Evolutionary conservation across 2,888 invertebrate species (phyloP), one percentile per base, ranked within the genome.

Genomic region (Dorcus parallelipipedus): DNA sequence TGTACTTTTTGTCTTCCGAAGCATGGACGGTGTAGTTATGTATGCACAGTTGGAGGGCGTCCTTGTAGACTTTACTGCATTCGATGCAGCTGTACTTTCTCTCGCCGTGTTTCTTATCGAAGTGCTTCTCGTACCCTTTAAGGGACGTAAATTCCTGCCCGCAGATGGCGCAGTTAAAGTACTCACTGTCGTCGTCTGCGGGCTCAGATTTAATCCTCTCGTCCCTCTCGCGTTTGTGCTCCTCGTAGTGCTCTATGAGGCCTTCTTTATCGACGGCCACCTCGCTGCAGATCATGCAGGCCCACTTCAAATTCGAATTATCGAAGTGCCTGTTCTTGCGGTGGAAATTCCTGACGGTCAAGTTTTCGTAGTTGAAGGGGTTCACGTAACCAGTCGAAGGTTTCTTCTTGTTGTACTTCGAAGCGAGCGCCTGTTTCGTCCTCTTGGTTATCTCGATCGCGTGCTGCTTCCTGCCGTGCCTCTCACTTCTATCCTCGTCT

Each of bases 61-160:
- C 69, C 53, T 68, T 69, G 53, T 71, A 73, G 0, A 69, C 84
- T 70, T 85, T 84, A 2, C 80, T 79, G 74, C 86, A 86, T 64
- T 83, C 76, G 59, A 75, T 78, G 72, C 86, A 86, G 56, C 76
- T 78, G 76, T 84, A 86, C 0, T 86, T 86, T 63, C 83, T 78
- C 64, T 84, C 83, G 38, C 86, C 86, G 26, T 70, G 67, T 38
- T 66, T 61, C 7, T 63, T 64, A 55, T 73, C 73, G 1, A 72
- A 66, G 54, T 76, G 76, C 26, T 68, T 69, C 49, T 73, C 72
- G 40, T 71, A 71, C 9, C 68, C 67, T 49, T 65, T 67, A 33
- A 69, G 51, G 2, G 71, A 71, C 1, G 70, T 71, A 45, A 70
- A 71, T 53, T 71, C 71, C 14, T 65, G 66, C 3, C 66, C 54